Evolutionary conservation across 2,797 vertebrate genomes (phyloP), one percentile per base, ranked within the genome.

Genomic region (Brachyrhaphis roseni): DNA sequence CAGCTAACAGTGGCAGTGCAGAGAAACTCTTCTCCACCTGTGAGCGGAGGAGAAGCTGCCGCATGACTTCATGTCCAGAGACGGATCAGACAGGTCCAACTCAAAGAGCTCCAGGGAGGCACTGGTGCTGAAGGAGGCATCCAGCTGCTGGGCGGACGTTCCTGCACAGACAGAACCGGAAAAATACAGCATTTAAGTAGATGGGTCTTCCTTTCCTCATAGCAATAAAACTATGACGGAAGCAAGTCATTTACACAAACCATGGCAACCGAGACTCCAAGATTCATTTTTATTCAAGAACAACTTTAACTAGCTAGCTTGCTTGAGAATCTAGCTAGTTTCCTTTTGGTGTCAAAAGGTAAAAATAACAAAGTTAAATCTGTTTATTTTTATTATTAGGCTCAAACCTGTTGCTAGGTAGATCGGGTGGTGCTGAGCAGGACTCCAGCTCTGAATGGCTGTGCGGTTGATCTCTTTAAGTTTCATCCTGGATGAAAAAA

Each of bases 381-480:
- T 20, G 20, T 23, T 51, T 51, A 51, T 10, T 53, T 26, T 26
- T 1, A 1, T 16, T 5, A 16, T 47, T 47, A 0, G 51, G 78
- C 18, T 79, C 94, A 82, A 93, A 94, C 98, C 98, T 93, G 98
- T 96, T 51, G 98, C 98, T 78, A 99, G 93, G 88, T 97, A 99
- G 91, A 99, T 96, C 26, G 98, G 98, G 87, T 99, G 97, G 77
- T 98, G 97, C 87, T 97, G 96, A 2, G 97, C 96, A 84, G 98
- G 98, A 90, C 98, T 99, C 98, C 98, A 99, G 64, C 97, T 97
- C 96, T 98, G 98, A 92, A 98, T 97, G 74, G 98, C 98, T 26
- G 98, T 98, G 76, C 97, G 97, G 83, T 97, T 97, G 72, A 99
- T 94, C 88, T 98, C 98, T 93, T 99, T 99, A 68, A 99, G 95